phyloP scores from a whole-genome alignment of 2,888 invertebrate species.

The Oscheius onirici region DNA sequence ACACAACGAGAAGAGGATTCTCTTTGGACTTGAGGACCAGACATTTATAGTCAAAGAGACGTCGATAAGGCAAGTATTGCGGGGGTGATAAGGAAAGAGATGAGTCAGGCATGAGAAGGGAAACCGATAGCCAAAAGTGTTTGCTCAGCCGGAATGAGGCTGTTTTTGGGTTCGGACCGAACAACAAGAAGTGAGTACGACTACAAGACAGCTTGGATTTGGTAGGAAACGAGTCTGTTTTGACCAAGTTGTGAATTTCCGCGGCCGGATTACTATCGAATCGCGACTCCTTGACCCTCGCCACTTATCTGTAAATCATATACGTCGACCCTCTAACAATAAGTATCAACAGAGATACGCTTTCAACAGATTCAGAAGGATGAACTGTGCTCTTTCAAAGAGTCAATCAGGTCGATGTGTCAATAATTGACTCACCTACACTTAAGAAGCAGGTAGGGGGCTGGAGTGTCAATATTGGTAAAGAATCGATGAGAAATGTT shows the following conservation, averaged over 20 bases:
- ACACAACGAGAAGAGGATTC: not conserved
- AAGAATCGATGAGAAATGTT: no score
- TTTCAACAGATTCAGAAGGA: no score
- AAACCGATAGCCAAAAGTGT: not conserved
- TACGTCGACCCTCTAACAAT: conserved; percentile 22
- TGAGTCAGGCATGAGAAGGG: conserved; percentile 12
- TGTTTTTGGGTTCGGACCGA: not conserved
- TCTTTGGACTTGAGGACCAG: not conserved
- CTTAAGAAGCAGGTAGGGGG: no score
- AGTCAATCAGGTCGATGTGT: not conserved
- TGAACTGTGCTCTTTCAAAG: no score
- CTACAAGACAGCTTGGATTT: not conserved
- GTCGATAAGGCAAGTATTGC: not conserved
- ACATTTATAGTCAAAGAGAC: not conserved
- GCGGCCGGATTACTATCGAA: not conserved
- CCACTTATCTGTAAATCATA: conserved; percentile 33
- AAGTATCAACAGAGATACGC: conserved; percentile 20
- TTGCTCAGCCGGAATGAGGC: not conserved
- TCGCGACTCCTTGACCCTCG: conserved; percentile 30
- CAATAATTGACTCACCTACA: not conserved
- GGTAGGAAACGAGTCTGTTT: not conserved
- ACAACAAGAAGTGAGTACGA: not conserved
- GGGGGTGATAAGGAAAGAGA: not conserved
- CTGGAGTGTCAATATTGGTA: no score
- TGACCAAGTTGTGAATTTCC: not conserved